Evolutionary conservation across 92 coral and sea anemone genomes (phyloP), one percentile per base, ranked within the genome.

Genomic region (Metridium senile): DNA sequence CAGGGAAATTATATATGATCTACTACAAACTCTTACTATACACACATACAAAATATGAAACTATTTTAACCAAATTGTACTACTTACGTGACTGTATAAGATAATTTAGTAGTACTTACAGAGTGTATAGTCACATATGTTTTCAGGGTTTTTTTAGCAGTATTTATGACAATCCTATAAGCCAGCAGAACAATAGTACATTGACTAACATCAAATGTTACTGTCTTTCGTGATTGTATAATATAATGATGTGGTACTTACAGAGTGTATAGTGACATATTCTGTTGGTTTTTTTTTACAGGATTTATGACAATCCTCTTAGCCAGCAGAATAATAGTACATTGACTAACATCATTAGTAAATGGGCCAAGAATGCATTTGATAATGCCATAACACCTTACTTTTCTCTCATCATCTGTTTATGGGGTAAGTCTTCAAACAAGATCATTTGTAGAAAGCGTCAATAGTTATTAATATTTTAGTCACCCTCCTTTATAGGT

Each of bases 281-380:
- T 39, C 49, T 56, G 39, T 25, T 39, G 0, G 9, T 26, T 68
- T n/a, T 72, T 62, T 64, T 35, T 43, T 79, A 83, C 11, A 70
- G 80, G 13, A 58, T 43, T 0, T 83, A 89, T 29, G 75, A 82
- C 26, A 81, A 87, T 18, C 65, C 87, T 19, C 33, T 51, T 34
- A 54, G 25, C 25, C 72, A 75, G 11, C 81, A 67, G 18, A 61
- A 34, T n/a, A 91, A 88, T 59, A 32, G 54, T 32, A 81, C 93
- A n/a, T 26, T 81, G n/a, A 76, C 88, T n/a, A 79, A 81, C 23
- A 76, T 88, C 18, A 46, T 92, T 11, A 64, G 81, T 46, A 76
- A 79, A 32, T 94, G 98, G 98, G 91, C 93, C 43, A 89, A 93
- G 85, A 87, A 89, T 43, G 86, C 98, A 6, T 94, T 94, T 82